Evolutionary conservation across 2,797 vertebrate genomes (phyloP), one percentile per base, ranked within the genome.

Genomic region (Pipistrellus nathusii): DNA sequence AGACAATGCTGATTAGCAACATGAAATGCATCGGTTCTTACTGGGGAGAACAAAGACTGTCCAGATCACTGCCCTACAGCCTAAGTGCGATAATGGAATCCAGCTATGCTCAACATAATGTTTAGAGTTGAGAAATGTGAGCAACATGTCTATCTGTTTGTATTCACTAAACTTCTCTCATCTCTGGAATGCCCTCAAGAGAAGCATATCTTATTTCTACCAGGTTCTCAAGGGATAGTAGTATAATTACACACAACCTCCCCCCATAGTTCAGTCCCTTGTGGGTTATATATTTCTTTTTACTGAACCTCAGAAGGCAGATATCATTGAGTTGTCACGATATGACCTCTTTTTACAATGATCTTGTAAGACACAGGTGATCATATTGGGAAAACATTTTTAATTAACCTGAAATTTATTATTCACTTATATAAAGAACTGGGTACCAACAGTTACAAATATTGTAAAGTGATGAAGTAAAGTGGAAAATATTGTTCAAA

Each of bases 1-100:
- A 97, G 98, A 98, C 98, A 98, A 98, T 98, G 97, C 97, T 98
- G 98, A 98, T 98, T 98, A 98, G 97, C 97, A 93, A 97, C 97
- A 98, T 98, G 97, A 98, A 97, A 97, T 96, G 96, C 96, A 97
- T 97, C 96, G 77, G 78, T 97, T 96, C 97, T 97, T 95, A 96
- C 95, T 0, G 75, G 83, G 89, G 92, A 96, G 96, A 98, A 98
- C 97, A 98, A 98, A 98, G 98, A 48, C 68, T 13, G 96, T 96
- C 96, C 94, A 97, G 98, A 96, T 97, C 97, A 95, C 97, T 97
- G 96, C 97, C 97, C 94, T 82, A 73, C 90, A 96, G 96, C 85
- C 96, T 96, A 95, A 96, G 93, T 38, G 51, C 94, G 93, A 95
- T 97, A 97, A 97, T 96, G 96, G 98, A 96, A 81, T 96, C 95